phyloP scores from a whole-genome alignment of 2,797 vertebrate genomes.

The Neostethus bicornis region DNA sequence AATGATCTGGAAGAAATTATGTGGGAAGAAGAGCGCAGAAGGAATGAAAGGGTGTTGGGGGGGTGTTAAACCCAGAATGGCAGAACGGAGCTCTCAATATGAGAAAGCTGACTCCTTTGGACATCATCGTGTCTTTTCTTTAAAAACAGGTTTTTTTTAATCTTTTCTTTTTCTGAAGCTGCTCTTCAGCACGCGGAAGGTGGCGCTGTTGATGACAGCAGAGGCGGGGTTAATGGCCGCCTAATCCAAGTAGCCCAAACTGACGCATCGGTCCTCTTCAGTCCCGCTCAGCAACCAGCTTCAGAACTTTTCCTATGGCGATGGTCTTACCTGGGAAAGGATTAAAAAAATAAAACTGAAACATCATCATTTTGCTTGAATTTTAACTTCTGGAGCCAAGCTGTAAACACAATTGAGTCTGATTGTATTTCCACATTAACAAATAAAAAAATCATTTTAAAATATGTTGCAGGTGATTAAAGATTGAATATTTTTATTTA shows the following conservation, averaged over 20 bases:
- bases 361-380: too few species aligned
- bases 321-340: conserved; percentile 99
- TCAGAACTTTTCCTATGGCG: conserved; percentile 99
- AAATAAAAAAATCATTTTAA: too few species aligned
- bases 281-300: conserved; percentile 97
- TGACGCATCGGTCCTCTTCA: conserved; percentile 73
- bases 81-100: conserved; percentile 99
- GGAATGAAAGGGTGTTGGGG: conserved; percentile 52
- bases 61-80: conserved; percentile 90
- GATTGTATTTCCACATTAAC: too few species aligned
- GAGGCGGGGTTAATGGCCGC: conserved; percentile 73
- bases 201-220: conserved; percentile 72
- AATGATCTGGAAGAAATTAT: conserved; percentile 39
- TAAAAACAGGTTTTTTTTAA: conserved; percentile 78
- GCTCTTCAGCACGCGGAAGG: conserved; percentile 85
- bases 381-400: too few species aligned
- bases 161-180: conserved; percentile 66
- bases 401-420: too few species aligned
- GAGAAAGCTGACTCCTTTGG: conserved; percentile 99
- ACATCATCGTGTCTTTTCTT: conserved; percentile 80
- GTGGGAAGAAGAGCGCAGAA: conserved; percentile 56
- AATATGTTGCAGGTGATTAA: too few species aligned
- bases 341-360: too few species aligned
- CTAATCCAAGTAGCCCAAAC: conserved; percentile 67
- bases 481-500: too few species aligned